These are phyloP conservation scores for Pterostichus niger DNA, from an alignment of 2,888 invertebrate genomes.

Conservation along the genomic window DNA sequence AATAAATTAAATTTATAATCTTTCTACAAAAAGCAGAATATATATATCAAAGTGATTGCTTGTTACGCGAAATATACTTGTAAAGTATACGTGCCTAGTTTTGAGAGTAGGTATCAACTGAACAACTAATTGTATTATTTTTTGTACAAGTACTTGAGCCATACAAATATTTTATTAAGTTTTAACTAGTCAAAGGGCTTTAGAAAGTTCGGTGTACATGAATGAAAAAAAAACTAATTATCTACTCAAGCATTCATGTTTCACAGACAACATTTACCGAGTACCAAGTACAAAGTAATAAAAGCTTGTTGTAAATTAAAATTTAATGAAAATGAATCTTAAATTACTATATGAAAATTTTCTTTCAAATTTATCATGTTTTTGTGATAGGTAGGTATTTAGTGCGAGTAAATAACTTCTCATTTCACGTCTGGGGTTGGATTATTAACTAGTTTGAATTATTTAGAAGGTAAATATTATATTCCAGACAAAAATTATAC, in stretches of 20 bases:
- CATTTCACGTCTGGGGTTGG: slow-evolving; percentile 39
- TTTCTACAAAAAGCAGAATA: too few relatives aligned
- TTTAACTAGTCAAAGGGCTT: slow-evolving; percentile 15
- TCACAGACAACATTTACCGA: slow-evolving; percentile 43
- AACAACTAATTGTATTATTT: too few relatives aligned
- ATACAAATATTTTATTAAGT: slow-evolving; percentile 29
- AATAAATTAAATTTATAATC: too few relatives aligned
- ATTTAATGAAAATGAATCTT: slow-evolving; percentile 59
- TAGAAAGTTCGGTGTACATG: slow-evolving; percentile 11
- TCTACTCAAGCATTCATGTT: slow-evolving; percentile 46
- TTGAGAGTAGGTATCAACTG: too few relatives aligned
- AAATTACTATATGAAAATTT: slow-evolving; percentile 51
- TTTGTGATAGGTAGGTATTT: slow-evolving; percentile 15
- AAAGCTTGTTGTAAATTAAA: slow-evolving; percentile 56
- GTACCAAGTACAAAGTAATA: slow-evolving; percentile 46
- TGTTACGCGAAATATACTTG: too few relatives aligned
- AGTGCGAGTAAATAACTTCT: slow-evolving; percentile 42
- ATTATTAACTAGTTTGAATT: slow-evolving; percentile 41
- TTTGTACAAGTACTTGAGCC: background rate
- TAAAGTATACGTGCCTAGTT: too few relatives aligned
- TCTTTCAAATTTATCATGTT: slow-evolving; percentile 58
- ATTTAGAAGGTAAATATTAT: slow-evolving; percentile 47
- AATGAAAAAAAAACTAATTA: slow-evolving; percentile 50
- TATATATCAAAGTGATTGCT: too few relatives aligned
- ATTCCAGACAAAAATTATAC: slow-evolving; percentile 39